Evolutionary conservation across 2,113 vertebrate genomes (phyloP).

Genomic region (Seriola rivoliana): DNA sequence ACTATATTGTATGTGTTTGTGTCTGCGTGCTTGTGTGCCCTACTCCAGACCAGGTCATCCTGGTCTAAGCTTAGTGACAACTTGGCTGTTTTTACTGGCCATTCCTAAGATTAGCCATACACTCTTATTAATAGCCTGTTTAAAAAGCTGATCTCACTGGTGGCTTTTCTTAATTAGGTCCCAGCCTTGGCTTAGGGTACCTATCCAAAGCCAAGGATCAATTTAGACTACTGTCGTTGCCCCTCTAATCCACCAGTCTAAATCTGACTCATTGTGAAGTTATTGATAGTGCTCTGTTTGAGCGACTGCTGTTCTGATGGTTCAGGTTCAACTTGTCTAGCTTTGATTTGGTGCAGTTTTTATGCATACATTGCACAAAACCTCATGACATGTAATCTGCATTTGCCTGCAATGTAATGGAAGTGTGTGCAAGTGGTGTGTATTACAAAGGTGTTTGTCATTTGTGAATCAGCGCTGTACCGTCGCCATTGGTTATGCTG

Average conservation of each 20-base stretch:
- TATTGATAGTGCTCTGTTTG: conserved; percentile 31
- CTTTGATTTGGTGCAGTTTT: conserved; percentile 29
- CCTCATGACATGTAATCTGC: conserved; percentile 28
- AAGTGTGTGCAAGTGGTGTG: conserved; percentile 38
- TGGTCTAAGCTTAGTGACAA: conserved; percentile 55
- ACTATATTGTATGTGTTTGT: conserved; percentile 25
- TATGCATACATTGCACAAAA: conserved; percentile 30
- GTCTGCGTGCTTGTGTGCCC: conserved; percentile 14
- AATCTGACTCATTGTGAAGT: conserved; percentile 30
- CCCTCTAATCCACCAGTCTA: conserved; percentile 45
- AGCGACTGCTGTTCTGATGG: conserved; percentile 16
- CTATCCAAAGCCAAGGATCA: conserved; percentile 36
- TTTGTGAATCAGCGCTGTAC: conserved; percentile 84
- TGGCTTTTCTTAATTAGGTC: conserved; percentile 62
- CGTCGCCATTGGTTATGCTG: conserved; percentile 72
- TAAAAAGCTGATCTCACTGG: conserved; percentile 70
- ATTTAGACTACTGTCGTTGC: conserved; percentile 46
- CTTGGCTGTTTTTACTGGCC: conserved; percentile 51
- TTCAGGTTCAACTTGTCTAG: conserved; percentile 11
- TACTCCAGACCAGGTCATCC: conserved; percentile 46
- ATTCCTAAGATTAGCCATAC: conserved; percentile 62
- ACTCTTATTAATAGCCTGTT: conserved; percentile 67
- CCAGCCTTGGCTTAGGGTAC: conserved; percentile 33
- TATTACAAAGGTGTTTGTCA: conserved; percentile 72
- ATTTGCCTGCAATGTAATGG: conserved; percentile 26